These are phyloP conservation scores for Solenopsis fugax DNA, from an alignment of 1,140 invertebrate species.

Conservation along the genomic window DNA sequence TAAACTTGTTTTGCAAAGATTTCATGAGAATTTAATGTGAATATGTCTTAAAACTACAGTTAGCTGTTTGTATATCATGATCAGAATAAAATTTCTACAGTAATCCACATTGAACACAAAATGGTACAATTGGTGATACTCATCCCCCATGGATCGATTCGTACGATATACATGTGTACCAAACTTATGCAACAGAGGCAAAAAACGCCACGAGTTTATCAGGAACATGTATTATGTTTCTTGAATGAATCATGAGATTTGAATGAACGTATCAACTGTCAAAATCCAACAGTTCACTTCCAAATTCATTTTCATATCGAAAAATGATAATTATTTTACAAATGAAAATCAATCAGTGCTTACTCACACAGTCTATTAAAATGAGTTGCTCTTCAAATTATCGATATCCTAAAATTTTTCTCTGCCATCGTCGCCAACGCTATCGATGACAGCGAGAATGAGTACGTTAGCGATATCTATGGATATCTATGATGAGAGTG, in stretches of 20 bases:
- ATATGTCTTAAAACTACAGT: conserved; percentile 14
- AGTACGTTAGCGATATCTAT: conserved; percentile 53
- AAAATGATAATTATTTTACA: conserved; percentile 57
- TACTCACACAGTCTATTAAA: conserved; percentile 49
- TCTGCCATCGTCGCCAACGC: conserved; percentile 72
- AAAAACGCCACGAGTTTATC: conserved; percentile 53
- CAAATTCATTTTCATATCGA: conserved; percentile 46
- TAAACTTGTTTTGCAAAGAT: neutral
- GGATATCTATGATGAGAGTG: conserved; percentile 65
- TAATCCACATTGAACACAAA: conserved; percentile 71
- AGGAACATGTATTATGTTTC: conserved; percentile 67
- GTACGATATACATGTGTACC: conserved; percentile 18
- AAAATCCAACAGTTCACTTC: conserved; percentile 11
- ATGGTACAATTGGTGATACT: conserved; percentile 69
- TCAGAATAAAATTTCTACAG: conserved; percentile 35
- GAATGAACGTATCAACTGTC: conserved; percentile 13
- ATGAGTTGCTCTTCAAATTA: neutral
- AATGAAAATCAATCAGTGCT: conserved; percentile 44
- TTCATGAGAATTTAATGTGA: conserved; percentile 19
- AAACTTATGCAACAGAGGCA: conserved; percentile 46
- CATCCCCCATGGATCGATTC: conserved; percentile 48
- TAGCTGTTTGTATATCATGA: conserved; percentile 4
- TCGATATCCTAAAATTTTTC: conserved; percentile 26
- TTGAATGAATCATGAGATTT: conserved; percentile 17
- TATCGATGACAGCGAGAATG: conserved; percentile 73